Evolutionary conservation across 2,888 invertebrate genomes (phyloP).

Genomic region (Cosmia pyralina): DNA sequence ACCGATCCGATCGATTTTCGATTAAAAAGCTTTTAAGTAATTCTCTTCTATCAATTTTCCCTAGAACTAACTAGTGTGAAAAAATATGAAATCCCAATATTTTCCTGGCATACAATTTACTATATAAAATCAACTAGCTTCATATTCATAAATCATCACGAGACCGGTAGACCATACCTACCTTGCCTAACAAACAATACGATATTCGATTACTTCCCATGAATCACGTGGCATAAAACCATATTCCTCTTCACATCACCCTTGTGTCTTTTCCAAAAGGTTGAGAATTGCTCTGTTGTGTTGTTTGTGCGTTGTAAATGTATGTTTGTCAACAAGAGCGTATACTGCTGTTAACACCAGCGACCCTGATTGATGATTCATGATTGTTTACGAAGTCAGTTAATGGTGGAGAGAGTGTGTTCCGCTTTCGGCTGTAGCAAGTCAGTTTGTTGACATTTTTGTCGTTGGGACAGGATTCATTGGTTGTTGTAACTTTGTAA

Average conservation of each 20-base stretch:
- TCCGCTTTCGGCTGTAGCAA: conserved; percentile 45
- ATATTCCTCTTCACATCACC: neutral
- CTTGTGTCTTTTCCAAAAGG: conserved; percentile 15
- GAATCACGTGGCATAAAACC: conserved; percentile 7
- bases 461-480: conserved; percentile 19
- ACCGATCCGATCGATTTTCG: too few species aligned
- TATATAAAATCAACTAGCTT: conserved; percentile 47
- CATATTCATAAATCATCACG: conserved; percentile 60
- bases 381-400: conserved; percentile 66
- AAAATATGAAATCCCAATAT: conserved; percentile 36
- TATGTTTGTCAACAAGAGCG: conserved; percentile 42
- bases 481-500: neutral
- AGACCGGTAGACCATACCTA: conserved; percentile 49
- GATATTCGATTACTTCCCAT: conserved; percentile 42
- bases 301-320: conserved; percentile 2
- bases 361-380: conserved; percentile 70
- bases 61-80: conserved; percentile 19
- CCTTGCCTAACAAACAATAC: conserved; percentile 60
- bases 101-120: conserved; percentile 3
- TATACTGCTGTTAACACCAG: conserved; percentile 62
- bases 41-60: conserved; percentile 10
- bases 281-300: conserved; percentile 8
- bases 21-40: conserved; percentile 13
- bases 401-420: conserved; percentile 52
- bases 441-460: conserved; percentile 38